Base-by-base conservation (phyloP, 2,888 invertebrate species). In the Tenthredo mesomela region DNA sequence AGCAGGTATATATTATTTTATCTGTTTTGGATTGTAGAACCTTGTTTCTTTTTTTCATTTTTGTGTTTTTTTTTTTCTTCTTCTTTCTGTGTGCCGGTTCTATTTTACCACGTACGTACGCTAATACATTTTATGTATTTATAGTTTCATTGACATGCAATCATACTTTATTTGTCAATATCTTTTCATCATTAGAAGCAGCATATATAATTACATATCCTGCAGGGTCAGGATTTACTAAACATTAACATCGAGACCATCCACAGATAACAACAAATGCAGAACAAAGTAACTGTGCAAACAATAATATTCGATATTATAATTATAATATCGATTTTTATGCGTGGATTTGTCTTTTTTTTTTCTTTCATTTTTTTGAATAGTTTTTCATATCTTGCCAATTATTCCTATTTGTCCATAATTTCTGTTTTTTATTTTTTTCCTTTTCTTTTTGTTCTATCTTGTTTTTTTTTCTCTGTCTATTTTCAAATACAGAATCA, bases 161-260 rank as follows among this genome's bases (percentile, higher is more conserved):
- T 78, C 78, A 37, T 37, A 78, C 21, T 78, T 33, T 78, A 78
- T 78, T 75, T 47, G 47, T 75, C 75, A 75, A 75, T 47, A 75
- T 75, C 25, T 75, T 25, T 75, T 75, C 78, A 78, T 78, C 47
- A 58, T 78, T 78, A 54, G 58, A 54, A 78, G 58, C 50, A 47
- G 47, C 47, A 47, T 47, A 75, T 37, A 37, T 37, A 37, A 37
- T 75, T 75, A 75, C 25, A 75, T 47, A 75, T 47, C 75, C 75
- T 25, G 25, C 61, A 71, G 37, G 75, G 25, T 47, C 43, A 47
- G 75, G 47, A 47, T 75, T 75, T n/a, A 75, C 47, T 75, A 75
- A 78, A 54, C 78, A 78, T 78, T 78, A 78, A 58, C 78, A 78
- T 58, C 58, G 21, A 78, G 78, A 78, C 58, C 78, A 78, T 78